Percentiles rank a stretch among this genome's conserved stretches.
phyloP scores from a whole-genome alignment of 2,113 vertebrate species.

The Andinoacara biseriatus region DNA sequence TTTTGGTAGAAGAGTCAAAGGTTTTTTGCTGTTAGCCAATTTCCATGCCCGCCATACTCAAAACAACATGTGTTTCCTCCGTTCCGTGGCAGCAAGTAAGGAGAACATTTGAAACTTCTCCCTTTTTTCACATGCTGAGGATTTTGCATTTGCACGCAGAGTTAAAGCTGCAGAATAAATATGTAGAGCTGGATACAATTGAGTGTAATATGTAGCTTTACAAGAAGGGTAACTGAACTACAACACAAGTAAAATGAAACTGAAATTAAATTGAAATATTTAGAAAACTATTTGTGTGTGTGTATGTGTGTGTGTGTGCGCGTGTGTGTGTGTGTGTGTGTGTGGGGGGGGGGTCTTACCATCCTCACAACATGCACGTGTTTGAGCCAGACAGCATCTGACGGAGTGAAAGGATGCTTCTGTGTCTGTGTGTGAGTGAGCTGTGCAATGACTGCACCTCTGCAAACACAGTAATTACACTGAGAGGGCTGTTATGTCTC shows the following conservation, averaged over 20 bases:
- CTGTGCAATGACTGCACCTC: slow-evolving; percentile 24
- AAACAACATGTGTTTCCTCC: background rate
- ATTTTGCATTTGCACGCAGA: background rate
- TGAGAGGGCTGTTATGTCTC: background rate
- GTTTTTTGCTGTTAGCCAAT: background rate
- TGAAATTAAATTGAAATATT: slow-evolving; percentile 16
- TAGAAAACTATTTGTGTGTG: background rate
- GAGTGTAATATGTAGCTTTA: background rate
- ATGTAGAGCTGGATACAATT: background rate
- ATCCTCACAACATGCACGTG: background rate
- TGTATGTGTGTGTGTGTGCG: too few species aligned
- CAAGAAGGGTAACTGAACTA: slow-evolving; percentile 7
- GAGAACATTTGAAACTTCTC: background rate
- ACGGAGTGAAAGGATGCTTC: background rate
- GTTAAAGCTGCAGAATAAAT: background rate
- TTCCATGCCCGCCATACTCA: background rate
- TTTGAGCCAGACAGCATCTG: slow-evolving; percentile 4
- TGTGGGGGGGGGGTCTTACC: background rate
- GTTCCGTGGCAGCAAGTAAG: background rate
- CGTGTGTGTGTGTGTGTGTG: too few species aligned
- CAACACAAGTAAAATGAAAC: background rate
- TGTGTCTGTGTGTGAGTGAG: slow-evolving; percentile 6
- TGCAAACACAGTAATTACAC: slow-evolving; percentile 29
- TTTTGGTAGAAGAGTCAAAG: background rate
- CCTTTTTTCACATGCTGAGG: background rate